A percentile compares a stretch with the other conserved stretches of the same genome.
phyloP scores from a whole-genome alignment of 2,113 vertebrate genomes.

The Lasiurus borealis region DNA sequence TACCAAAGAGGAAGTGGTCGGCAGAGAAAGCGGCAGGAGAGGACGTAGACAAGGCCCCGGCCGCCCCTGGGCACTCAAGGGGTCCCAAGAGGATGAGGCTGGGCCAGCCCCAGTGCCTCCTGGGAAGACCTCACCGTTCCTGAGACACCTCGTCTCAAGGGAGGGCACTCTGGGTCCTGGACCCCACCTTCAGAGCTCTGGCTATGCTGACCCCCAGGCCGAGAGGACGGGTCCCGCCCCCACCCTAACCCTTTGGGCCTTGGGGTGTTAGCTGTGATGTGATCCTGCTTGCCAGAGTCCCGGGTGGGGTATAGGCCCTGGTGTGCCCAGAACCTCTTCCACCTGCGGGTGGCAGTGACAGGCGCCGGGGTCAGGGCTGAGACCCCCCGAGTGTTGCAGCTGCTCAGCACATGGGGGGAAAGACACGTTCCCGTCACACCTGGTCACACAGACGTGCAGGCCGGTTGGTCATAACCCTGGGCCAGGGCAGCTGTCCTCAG shows the following conservation, averaged over 20 bases:
- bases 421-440: not conserved
- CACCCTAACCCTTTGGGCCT: not conserved
- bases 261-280: not conserved
- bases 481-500: not conserved
- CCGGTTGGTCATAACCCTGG: fast-evolving
- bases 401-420: not conserved
- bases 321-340: not conserved
- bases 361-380: not conserved
- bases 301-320: too few species aligned
- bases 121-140: not conserved
- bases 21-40: too few species aligned
- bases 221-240: not conserved
- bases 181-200: not conserved
- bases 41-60: too few species aligned
- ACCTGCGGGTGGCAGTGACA: not conserved
- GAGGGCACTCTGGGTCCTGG: not conserved
- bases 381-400: fast-evolving
- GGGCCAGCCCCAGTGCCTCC: not conserved
- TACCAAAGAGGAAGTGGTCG: not conserved
- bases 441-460: not conserved
- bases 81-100: not conserved
- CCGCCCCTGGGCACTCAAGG: fast-evolving
- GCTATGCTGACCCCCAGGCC: not conserved
- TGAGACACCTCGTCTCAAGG: too few species aligned
- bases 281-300: not conserved